A percentile compares a stretch with the other conserved stretches of the same genome.
Evolutionary conservation across 37 sponge, comb jelly and placozoan species (phyloP).

Genomic region (Aplysina aerophoba): DNA sequence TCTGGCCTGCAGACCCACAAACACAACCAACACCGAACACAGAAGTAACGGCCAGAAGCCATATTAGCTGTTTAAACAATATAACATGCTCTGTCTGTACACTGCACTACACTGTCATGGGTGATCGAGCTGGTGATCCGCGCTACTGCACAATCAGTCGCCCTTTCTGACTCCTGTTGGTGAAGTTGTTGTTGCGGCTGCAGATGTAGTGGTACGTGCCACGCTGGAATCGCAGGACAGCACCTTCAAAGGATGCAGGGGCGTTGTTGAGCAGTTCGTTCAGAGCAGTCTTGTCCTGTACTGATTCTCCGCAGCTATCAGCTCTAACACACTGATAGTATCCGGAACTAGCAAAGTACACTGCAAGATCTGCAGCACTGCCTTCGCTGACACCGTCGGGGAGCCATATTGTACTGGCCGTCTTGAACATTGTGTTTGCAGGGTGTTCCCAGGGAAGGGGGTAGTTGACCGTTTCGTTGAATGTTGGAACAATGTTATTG

Average conservation of each 20-base stretch:
- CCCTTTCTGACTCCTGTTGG: slow-evolving; percentile 99
- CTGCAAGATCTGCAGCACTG: slow-evolving; percentile 52
- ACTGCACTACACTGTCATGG: too few species aligned
- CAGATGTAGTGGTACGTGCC: slow-evolving; percentile 92
- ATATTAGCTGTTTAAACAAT: too few species aligned
- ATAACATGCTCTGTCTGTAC: too few species aligned
- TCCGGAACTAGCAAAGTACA: slow-evolving; percentile 74
- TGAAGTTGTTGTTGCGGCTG: slow-evolving; percentile 98
- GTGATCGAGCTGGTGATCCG: background rate
- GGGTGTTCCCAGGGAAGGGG: slow-evolving; percentile 78
- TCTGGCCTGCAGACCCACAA: background rate
- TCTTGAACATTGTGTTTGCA: slow-evolving; percentile 70
- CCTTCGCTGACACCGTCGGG: background rate
- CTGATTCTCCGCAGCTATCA: slow-evolving; percentile 45
- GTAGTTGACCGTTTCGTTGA: slow-evolving; percentile 77
- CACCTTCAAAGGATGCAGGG: slow-evolving; percentile 86
- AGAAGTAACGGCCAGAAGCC: too few species aligned
- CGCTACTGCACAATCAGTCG: slow-evolving; percentile 51
- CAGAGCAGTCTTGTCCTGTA: slow-evolving; percentile 50
- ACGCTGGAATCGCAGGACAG: slow-evolving; percentile 69
- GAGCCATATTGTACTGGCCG: slow-evolving; percentile 67
- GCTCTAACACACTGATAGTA: slow-evolving; percentile 71
- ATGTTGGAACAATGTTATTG: slow-evolving; percentile 81
- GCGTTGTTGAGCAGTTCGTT: slow-evolving; percentile 91
- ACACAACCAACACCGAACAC: background rate